phyloP scores from a whole-genome alignment of 2,797 vertebrate genomes.

The Eleutherodactylus coqui region DNA sequence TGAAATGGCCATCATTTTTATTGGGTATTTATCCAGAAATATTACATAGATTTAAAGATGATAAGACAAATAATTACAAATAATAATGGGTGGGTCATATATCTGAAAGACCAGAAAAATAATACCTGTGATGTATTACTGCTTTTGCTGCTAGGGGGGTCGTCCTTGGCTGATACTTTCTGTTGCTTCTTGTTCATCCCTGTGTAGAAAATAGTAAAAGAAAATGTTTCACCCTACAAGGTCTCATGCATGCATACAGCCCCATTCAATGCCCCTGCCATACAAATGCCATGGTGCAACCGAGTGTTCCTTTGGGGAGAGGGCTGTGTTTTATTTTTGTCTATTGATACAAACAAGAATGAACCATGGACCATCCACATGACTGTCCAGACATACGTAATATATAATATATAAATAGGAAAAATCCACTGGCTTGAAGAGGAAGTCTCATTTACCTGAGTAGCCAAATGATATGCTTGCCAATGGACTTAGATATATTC shows the following conservation, averaged over 20 bases:
- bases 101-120: background rate
- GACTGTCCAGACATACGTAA: background rate
- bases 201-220: slow-evolving; percentile 66
- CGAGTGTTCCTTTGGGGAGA: too few relatives aligned
- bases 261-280: too few relatives aligned
- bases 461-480: slow-evolving; percentile 94
- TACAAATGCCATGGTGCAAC: background rate
- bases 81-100: background rate
- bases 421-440: background rate
- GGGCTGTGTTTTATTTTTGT: background rate
- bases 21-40: background rate
- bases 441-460: slow-evolving; percentile 79
- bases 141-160: slow-evolving; percentile 83
- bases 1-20: background rate
- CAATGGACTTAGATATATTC: slow-evolving; percentile 91
- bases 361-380: background rate
- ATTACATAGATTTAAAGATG: background rate
- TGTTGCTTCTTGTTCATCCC: slow-evolving; percentile 94
- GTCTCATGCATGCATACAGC: too few relatives aligned
- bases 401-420: background rate
- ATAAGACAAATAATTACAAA: too few relatives aligned
- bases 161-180: slow-evolving; percentile 88
- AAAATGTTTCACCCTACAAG: background rate
- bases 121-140: slow-evolving; percentile 82
- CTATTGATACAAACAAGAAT: background rate